Evolutionary conservation across 2,888 invertebrate genomes (phyloP).

Genomic region (Hirudinaria manillensis): DNA sequence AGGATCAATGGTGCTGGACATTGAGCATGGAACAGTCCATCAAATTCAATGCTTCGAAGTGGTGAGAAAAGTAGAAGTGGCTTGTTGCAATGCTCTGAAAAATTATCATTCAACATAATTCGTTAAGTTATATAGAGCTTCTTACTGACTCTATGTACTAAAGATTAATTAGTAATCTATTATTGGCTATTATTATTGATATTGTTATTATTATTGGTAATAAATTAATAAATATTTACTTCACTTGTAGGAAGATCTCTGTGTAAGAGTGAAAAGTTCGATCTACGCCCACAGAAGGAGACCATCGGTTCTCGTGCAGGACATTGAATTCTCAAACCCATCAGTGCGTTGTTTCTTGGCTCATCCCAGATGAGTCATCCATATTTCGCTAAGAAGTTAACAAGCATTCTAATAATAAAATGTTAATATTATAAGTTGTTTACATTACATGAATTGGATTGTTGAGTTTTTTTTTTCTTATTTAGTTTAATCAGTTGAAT

Average conservation of each 20-base stretch:
- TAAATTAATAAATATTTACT: background rate
- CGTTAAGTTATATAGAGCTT: too few species aligned
- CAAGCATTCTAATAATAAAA: too few species aligned
- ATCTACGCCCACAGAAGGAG: constrained; percentile 71
- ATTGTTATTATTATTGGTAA: background rate
- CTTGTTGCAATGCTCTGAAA: background rate
- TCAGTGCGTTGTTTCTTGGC: constrained; percentile 49
- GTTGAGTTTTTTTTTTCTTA: too few species aligned
- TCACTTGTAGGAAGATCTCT: constrained; percentile 36
- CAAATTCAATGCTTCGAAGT: constrained; percentile 36
- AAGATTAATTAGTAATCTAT: too few species aligned
- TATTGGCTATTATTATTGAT: too few species aligned
- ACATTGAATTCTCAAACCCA: constrained; percentile 71
- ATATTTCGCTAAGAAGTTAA: too few species aligned
- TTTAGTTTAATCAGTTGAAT: too few species aligned
- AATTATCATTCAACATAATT: background rate
- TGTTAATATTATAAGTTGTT: too few species aligned
- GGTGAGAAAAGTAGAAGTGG: constrained; percentile 28
- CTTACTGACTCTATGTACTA: too few species aligned
- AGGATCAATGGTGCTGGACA: constrained; percentile 46
- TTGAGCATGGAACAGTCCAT: constrained; percentile 52
- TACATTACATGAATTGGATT: too few species aligned
- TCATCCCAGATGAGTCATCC: too few species aligned
- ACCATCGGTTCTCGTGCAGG: constrained; percentile 74
- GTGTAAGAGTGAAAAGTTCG: constrained; percentile 44